phyloP scores from a whole-genome alignment of 2,888 invertebrate species.

The Cataglyphis altisquamis region DNA sequence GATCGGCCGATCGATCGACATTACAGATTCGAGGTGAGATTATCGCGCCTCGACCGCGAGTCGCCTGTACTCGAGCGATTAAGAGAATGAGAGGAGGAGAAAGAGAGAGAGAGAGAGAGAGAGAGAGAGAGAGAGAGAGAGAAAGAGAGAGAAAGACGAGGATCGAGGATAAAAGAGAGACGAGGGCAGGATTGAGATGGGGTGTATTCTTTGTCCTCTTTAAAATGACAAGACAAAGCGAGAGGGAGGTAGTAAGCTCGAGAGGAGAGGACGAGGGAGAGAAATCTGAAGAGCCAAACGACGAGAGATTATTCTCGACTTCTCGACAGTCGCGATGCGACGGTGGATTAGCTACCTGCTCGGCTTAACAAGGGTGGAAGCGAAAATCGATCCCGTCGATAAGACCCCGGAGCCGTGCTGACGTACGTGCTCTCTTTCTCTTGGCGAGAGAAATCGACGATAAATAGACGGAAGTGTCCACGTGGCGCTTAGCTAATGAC shows the following conservation, averaged over 20 bases:
- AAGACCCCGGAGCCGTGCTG: constrained; percentile 24
- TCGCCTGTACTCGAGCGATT: constrained; percentile 65
- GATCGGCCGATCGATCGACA: constrained; percentile 70
- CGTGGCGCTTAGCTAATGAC: constrained; percentile 36
- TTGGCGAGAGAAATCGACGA: constrained; percentile 21
- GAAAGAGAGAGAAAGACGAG: background rate
- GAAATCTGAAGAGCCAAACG: constrained; percentile 69
- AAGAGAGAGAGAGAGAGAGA: background rate
- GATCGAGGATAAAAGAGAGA: constrained; percentile 3
- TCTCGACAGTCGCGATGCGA: constrained; percentile 71
- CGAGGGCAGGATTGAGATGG: background rate
- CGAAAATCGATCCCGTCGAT: constrained; percentile 66
- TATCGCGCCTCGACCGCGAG: constrained; percentile 66
- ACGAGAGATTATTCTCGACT: constrained; percentile 72
- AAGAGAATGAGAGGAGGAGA: constrained; percentile 16
- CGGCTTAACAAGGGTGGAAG: constrained; percentile 62
- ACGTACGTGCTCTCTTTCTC: constrained; percentile 6
- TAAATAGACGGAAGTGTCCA: constrained; percentile 41
- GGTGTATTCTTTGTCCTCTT: constrained; percentile 45
- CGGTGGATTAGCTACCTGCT: constrained; percentile 64
- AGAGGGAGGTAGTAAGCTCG: constrained; percentile 1
- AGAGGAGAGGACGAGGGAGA: constrained; percentile 10
- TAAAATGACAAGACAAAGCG: constrained; percentile 39
- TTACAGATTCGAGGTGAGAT: constrained; percentile 71
- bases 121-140: background rate